Evolutionary conservation across 2,888 invertebrate species (phyloP), one percentile per base, ranked within the genome.

Genomic region (Pilophorus perplexus): DNA sequence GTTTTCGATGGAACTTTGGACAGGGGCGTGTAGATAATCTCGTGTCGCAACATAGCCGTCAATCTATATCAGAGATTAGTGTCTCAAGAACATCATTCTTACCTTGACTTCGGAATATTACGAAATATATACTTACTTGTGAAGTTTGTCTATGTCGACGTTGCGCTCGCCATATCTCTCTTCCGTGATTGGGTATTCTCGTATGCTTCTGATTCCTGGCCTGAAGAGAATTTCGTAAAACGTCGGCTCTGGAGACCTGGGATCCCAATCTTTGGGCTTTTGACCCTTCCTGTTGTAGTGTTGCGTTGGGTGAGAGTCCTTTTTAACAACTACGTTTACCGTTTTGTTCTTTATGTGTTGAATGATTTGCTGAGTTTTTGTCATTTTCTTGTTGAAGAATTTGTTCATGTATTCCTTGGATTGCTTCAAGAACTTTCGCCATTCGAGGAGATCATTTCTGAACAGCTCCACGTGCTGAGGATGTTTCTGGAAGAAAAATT

Each of bases 391-490:
- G 12, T 62, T 40, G 22, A 62, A 62, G 46, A 33, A 25, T 6
- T 20, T 25, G 12, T 62, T 22, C 46, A 48, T 33, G 62, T 62
- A 62, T 1, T 23, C 46, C 8, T 37, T 27, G 2, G 62, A 28
- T 23, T 62, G 62, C 33, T 62, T 62, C 33, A 62, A 20, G 18
- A 62, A 62, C 12, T 3, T n/a, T 20, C 62, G 18, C 62, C 62
- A 62, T 28, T 46, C 48, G 12, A 62, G 10, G 16, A 62, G n/a
- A 48, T 62, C 62, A n/a, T 44, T 12, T n/a, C 46, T 27, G 28
- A 62, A 62, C 28, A 62, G n/a, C 5, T 18, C n/a, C 8, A 33
- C 33, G 22, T 16, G 18, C 12, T 62, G 6, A 10, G 62, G 62
- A 10, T 46, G 62, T 46, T 62, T 62, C 38, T 62, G 46, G 28